phyloP scores from a whole-genome alignment of 2,888 invertebrate genomes.

The Microchrysa polita region DNA sequence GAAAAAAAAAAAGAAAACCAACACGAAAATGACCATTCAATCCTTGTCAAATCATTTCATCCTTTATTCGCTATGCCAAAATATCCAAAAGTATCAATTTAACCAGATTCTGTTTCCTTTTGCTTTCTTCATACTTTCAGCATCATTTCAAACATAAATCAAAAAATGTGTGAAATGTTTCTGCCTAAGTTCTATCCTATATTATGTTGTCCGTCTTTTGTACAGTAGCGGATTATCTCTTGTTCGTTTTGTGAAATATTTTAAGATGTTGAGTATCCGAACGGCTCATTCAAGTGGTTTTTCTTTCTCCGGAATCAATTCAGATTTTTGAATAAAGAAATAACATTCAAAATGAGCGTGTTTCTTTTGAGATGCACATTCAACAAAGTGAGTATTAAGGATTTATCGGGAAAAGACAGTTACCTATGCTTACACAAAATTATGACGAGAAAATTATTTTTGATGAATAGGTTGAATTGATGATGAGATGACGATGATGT shows the following conservation, averaged over 20 bases:
- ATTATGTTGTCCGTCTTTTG: neutral
- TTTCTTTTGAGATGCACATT: slow-evolving; percentile 1
- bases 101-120: slow-evolving; percentile 45
- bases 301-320: neutral
- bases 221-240: slow-evolving; percentile 24
- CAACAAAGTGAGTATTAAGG: neutral
- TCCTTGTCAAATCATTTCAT: neutral
- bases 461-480: no score
- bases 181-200: neutral
- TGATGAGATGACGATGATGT: no score
- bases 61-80: neutral
- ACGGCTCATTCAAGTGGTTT: neutral
- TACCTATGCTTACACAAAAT: no score
- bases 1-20: neutral
- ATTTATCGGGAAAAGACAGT: neutral
- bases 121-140: neutral
- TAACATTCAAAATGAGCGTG: neutral
- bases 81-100: slow-evolving; percentile 47
- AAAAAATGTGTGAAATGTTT: slow-evolving; percentile 36
- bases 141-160: no score
- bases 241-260: slow-evolving; percentile 20
- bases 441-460: no score
- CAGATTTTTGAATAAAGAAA: neutral
- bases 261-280: neutral
- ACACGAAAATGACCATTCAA: slow-evolving; percentile 16